A percentile compares a stretch with the other conserved stretches of the same genome.
phyloP scores from a whole-genome alignment of 2,113 vertebrate species.

The Eulacestoma nigropectus region DNA sequence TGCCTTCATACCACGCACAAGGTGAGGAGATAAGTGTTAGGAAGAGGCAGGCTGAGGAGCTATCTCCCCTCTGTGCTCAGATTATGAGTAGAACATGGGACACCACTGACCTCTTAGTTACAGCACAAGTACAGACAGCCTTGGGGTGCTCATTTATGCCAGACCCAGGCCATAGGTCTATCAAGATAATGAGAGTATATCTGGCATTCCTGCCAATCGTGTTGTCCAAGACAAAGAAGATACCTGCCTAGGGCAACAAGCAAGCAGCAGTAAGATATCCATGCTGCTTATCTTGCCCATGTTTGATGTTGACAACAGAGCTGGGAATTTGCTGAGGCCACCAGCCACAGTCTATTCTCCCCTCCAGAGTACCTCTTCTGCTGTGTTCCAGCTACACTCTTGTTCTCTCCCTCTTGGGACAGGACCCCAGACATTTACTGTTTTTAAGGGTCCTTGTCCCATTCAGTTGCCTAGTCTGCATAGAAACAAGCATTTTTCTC shows the following conservation, averaged over 20 bases:
- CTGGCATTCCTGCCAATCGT: not conserved
- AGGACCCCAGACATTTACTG: not conserved
- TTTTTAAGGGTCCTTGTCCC: not conserved
- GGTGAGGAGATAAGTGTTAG: not conserved
- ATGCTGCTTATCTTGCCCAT: not conserved
- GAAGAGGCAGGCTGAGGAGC: not conserved
- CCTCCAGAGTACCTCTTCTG: not conserved
- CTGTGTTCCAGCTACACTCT: not conserved
- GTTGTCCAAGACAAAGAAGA: not conserved
- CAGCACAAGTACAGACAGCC: not conserved
- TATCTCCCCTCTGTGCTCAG: not conserved
- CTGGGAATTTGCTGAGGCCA: not conserved
- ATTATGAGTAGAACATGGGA: not conserved
- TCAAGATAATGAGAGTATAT: not conserved
- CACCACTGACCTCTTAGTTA: not conserved
- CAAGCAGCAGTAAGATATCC: not conserved
- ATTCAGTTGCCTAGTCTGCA: not conserved
- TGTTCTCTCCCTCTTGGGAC: not conserved
- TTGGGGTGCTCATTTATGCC: not conserved
- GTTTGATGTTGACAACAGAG: not conserved
- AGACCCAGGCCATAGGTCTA: not conserved
- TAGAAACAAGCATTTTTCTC: not conserved
- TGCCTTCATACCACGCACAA: fast-evolving
- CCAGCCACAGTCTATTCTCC: not conserved
- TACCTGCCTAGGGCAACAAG: not conserved